Base-by-base conservation (phyloP, 2,797 vertebrate genomes). In the Aldrovandia affinis region DNA sequence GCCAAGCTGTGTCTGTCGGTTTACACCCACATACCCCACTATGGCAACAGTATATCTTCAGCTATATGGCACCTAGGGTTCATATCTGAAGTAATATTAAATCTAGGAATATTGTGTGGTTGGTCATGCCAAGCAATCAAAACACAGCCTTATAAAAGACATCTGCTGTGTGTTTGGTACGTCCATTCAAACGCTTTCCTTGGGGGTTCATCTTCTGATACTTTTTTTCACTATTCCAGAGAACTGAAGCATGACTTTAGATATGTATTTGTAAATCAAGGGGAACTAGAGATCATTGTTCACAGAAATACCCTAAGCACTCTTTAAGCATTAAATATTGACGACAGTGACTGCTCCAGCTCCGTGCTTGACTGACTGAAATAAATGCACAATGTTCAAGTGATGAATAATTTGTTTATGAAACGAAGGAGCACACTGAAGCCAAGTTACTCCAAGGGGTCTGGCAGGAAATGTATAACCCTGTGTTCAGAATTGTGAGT, bases 11-110 rank as follows among this genome's bases (percentile, higher is more conserved):
- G 44, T 44, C 73, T 77, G 39, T 47, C 25, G 20, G 73, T 77
- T 44, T 44, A n/a, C 25, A 77, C 47, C 73, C 68, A 73, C 68
- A 39, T 33, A 73, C 73, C 42, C 39, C 73, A 77, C 42, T 77
- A 77, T 25, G 39, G 42, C 8, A 3, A 10, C 73, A 77, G 42
- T 47, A 77, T 73, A 73, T 73, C 68, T 42, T 42, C 68, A 73
- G 68, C 39, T 6, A 5, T 20, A 42, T 33, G 68, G 68, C 14
- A 73, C 15, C 36, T 33, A 73, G 15, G 36, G 68, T 73, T 73
- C 33, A 73, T 42, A 33, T 73, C 68, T 73, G 68, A 39, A 73
- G 18, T 42, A 42, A 73, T n/a, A 77, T 20, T 6, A 39, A 20
- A 25, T 77, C 73, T 25, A n/a, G 18, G 55, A 77, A 77, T 47